Evolutionary conservation across 2,888 invertebrate genomes (phyloP).

Genomic region (Hypercompe scribonia): DNA sequence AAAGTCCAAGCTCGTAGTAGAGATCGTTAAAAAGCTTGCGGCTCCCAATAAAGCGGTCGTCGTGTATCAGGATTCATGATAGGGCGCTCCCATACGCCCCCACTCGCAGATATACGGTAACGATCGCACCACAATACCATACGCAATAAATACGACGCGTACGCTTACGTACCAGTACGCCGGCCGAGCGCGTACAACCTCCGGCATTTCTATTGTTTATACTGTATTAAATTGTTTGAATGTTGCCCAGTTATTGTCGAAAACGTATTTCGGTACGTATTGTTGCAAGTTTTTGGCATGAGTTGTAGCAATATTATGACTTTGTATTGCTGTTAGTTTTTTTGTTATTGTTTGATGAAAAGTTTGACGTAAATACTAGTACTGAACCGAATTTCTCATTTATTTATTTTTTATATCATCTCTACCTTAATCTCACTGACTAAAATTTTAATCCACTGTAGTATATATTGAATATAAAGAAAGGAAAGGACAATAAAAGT

Average conservation of each 20-base stretch:
- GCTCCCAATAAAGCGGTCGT: slow-evolving; percentile 73
- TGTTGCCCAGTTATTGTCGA: slow-evolving; percentile 84
- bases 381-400: not conserved
- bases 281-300: slow-evolving; percentile 77
- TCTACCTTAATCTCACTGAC: not conserved
- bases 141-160: slow-evolving; percentile 83
- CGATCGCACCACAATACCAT: slow-evolving; percentile 84
- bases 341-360: slow-evolving; percentile 56
- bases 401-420: not conserved
- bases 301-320: slow-evolving; percentile 63
- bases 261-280: slow-evolving; percentile 83
- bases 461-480: not conserved
- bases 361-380: slow-evolving; percentile 31
- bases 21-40: slow-evolving; percentile 63
- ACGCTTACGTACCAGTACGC: slow-evolving; percentile 73
- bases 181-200: slow-evolving; percentile 55
- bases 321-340: slow-evolving; percentile 65
- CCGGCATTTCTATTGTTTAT: slow-evolving; percentile 85
- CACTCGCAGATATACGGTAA: slow-evolving; percentile 83
- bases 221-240: slow-evolving; percentile 85
- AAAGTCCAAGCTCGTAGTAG: slow-evolving; percentile 48
- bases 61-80: slow-evolving; percentile 84
- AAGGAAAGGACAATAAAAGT: not conserved
- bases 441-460: not conserved
- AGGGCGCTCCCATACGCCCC: slow-evolving; percentile 78